These are phyloP conservation scores for Petroica traversi DNA, from an alignment of 2,113 vertebrate genomes.

Conservation along the genomic window DNA sequence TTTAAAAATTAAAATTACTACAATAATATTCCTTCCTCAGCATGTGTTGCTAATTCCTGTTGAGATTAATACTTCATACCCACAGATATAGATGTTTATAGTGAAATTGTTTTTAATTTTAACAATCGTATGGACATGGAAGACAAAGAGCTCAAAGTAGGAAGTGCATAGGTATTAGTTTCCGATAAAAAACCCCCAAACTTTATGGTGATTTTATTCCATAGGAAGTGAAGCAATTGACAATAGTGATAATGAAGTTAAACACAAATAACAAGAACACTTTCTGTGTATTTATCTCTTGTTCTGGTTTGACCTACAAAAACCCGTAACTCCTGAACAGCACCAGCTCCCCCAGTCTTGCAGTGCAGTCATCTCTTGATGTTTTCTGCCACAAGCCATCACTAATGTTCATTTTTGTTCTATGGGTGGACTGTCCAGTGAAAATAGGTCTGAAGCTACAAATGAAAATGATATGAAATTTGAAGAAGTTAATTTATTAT, in stretches of 20 bases:
- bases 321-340: background rate
- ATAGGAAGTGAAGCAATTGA: background rate
- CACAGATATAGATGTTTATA: background rate
- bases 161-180: background rate
- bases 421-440: accelerated
- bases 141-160: background rate
- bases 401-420: background rate
- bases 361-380: background rate
- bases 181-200: accelerated
- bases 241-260: background rate
- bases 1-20: background rate
- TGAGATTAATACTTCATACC: background rate
- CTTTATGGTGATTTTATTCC: background rate
- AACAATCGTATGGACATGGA: background rate
- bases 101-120: background rate
- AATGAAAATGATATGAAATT: accelerated
- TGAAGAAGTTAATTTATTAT: background rate
- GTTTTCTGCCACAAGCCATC: background rate
- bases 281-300: background rate
- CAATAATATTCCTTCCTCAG: background rate
- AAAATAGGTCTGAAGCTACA: background rate
- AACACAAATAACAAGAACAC: background rate
- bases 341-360: background rate
- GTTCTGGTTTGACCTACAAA: background rate
- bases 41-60: background rate